phyloP scores from a whole-genome alignment of 1,140 invertebrate species.

The Diorhabda sublineata region DNA sequence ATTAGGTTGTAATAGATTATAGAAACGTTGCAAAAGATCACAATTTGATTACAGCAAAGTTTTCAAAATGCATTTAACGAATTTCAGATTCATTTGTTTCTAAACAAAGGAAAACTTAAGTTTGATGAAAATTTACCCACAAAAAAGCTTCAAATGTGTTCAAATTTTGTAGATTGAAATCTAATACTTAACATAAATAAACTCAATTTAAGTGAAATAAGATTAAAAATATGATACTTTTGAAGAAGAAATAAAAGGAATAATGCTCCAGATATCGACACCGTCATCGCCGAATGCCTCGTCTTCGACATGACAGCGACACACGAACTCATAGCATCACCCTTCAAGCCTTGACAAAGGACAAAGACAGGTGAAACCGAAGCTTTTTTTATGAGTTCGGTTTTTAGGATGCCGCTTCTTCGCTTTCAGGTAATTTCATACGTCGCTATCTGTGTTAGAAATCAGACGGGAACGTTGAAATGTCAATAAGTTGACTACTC shows the following conservation, averaged over 20 bases:
- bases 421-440: conserved; percentile 37
- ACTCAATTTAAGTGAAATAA: no score
- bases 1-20: no score
- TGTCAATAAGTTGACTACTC: conserved; percentile 39
- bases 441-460: conserved; percentile 38
- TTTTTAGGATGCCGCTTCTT: conserved; percentile 24
- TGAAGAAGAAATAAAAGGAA: not conserved
- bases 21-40: no score
- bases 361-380: conserved; percentile 39
- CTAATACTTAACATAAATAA: no score
- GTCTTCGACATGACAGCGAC: not conserved
- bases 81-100: no score
- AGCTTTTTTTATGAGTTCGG: conserved; percentile 32
- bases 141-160: no score
- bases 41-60: no score
- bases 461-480: conserved; percentile 36
- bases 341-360: conserved; percentile 33
- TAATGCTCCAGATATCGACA: conserved; percentile 25
- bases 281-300: conserved; percentile 12
- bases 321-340: conserved; percentile 20
- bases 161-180: no score
- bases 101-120: no score
- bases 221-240: not conserved
- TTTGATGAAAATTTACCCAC: no score
- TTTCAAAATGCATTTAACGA: no score